Conservation (phyloP, 2,113 vertebrate species). For the Psephotus haematonotus region DNA sequence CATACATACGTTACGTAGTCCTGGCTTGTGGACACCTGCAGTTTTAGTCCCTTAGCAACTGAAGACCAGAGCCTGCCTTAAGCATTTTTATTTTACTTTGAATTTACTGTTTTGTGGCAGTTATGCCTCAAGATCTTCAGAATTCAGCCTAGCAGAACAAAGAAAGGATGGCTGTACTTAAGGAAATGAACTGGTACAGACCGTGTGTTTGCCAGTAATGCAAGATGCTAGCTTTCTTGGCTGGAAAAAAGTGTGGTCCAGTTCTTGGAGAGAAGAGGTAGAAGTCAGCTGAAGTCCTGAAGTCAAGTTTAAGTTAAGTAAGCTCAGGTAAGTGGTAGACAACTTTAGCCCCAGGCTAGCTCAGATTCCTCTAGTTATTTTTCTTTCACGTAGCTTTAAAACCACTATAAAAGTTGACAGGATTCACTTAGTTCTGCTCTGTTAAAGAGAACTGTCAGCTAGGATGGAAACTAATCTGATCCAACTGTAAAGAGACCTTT, state of each 20-base stretch:
- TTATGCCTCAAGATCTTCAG: background rate
- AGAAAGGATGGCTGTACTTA: background rate
- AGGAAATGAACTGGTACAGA: background rate
- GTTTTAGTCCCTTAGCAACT: background rate
- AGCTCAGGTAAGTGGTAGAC: background rate
- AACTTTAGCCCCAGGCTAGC: background rate
- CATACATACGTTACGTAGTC: background rate
- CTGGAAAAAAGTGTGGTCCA: background rate
- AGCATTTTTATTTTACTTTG: fast-evolving
- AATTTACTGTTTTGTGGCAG: background rate
- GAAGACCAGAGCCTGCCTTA: background rate
- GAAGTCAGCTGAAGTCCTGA: background rate
- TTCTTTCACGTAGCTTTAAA: background rate
- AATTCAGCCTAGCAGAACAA: background rate
- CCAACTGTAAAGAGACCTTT: background rate
- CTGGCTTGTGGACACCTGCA: background rate
- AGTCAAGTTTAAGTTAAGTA: background rate
- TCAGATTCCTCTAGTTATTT: background rate
- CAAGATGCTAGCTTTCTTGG: background rate
- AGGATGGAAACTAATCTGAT: background rate
- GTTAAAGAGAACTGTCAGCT: background rate
- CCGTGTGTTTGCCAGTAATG: background rate
- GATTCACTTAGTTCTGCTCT: background rate
- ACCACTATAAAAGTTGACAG: background rate
- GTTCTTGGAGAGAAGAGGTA: background rate